Percentiles rank a stretch among this genome's conserved stretches.
Evolutionary conservation across 1,140 invertebrate species (phyloP).

Genomic region (Hycleus phaleratus): DNA sequence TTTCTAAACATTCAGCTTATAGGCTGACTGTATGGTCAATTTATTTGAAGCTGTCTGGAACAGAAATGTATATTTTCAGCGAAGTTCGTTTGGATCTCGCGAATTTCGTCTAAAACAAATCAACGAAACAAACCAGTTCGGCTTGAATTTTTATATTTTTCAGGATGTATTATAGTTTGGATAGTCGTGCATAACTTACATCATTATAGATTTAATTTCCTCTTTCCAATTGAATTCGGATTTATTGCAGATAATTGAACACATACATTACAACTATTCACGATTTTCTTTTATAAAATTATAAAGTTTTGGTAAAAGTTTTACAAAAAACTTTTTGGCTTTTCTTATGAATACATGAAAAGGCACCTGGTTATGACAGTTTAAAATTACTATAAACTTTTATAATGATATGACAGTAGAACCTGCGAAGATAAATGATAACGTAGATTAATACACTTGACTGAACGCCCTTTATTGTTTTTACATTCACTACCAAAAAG

Average conservation of each 20-base stretch:
- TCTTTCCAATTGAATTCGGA: background rate
- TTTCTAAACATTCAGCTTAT: background rate
- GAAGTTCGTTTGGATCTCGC: background rate
- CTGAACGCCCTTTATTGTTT: slow-evolving; percentile 14
- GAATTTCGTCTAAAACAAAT: too few species aligned
- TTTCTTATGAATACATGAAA: slow-evolving; percentile 17
- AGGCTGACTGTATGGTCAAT: slow-evolving; percentile 1
- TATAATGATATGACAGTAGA: slow-evolving; percentile 13
- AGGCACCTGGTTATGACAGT: slow-evolving; percentile 17
- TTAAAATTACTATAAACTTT: slow-evolving; percentile 16
- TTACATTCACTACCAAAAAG: background rate
- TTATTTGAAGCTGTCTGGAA: slow-evolving; percentile 13
- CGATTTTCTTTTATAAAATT: slow-evolving; percentile 11
- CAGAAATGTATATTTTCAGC: slow-evolving; percentile 12
- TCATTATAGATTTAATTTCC: slow-evolving; percentile 8
- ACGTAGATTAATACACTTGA: slow-evolving; percentile 13
- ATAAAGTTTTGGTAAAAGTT: slow-evolving; percentile 11
- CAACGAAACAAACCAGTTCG: too few species aligned
- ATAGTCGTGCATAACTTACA: slow-evolving; percentile 8
- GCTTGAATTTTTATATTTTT: too few species aligned
- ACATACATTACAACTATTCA: slow-evolving; percentile 13
- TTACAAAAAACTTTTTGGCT: background rate
- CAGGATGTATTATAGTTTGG: background rate
- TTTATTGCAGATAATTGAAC: slow-evolving; percentile 11
- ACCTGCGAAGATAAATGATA: slow-evolving; percentile 14